Conservation (phyloP, 2,888 invertebrate genomes). For the Empis stercorea region DNA sequence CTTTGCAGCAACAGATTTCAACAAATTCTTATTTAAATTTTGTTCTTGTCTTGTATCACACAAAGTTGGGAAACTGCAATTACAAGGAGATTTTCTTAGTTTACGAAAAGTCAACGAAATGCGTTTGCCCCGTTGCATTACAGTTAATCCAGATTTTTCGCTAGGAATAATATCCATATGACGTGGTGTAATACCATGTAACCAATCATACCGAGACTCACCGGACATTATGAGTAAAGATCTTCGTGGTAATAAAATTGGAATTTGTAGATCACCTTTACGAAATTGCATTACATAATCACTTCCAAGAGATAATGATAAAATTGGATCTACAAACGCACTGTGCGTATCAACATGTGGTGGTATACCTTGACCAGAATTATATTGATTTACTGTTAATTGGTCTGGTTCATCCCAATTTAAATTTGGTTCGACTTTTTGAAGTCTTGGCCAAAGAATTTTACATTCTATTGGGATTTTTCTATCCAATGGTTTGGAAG, state of each 20-base stretch:
- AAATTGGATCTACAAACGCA: constrained; percentile 77
- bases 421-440: constrained; percentile 37
- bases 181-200: constrained; percentile 76
- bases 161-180: constrained; percentile 60
- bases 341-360: constrained; percentile 92
- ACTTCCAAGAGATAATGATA: constrained; percentile 72
- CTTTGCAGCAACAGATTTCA: constrained; percentile 41
- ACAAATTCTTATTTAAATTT: constrained; percentile 13
- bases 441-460: constrained; percentile 42
- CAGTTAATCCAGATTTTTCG: constrained; percentile 40
- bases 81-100: constrained; percentile 41
- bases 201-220: constrained; percentile 72
- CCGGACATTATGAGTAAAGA: constrained; percentile 70
- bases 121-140: constrained; percentile 42
- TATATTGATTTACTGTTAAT: constrained; percentile 71
- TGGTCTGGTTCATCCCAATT: constrained; percentile 53
- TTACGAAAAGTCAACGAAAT: constrained; percentile 80
- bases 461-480: constrained; percentile 59
- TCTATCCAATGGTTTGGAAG: constrained; percentile 47
- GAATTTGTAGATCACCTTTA: constrained; percentile 44
- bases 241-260: constrained; percentile 52
- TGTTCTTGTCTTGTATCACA: constrained; percentile 49
- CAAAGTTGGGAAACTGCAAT: constrained; percentile 50
- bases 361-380: constrained; percentile 86
- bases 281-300: constrained; percentile 83